These are phyloP conservation scores for Amphiura filiformis DNA, from an alignment of 35 echinoderm and acorn worm species.

Conservation along the genomic window DNA sequence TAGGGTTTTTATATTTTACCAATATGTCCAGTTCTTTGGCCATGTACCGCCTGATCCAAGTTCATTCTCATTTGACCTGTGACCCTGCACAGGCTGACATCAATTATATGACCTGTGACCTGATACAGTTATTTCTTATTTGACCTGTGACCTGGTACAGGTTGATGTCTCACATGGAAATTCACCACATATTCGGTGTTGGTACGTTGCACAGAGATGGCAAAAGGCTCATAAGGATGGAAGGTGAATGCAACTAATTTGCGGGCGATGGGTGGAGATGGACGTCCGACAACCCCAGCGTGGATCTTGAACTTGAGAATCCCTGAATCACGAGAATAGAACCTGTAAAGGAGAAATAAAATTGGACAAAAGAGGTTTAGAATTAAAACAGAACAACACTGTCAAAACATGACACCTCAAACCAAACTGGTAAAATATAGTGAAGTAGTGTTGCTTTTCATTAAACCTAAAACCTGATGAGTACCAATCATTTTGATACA, in stretches of 20 bases:
- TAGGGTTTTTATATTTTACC: too few species aligned
- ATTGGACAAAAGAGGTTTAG: neutral
- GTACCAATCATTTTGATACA: too few species aligned
- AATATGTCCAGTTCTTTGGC: too few species aligned
- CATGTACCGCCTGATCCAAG: too few species aligned
- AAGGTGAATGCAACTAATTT: constrained; percentile 95
- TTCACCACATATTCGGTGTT: constrained; percentile 99
- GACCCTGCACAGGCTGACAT: too few species aligned
- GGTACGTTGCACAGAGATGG: constrained; percentile 94
- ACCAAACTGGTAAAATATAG: too few species aligned
- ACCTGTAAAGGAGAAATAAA: constrained; percentile 53
- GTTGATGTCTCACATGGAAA: constrained; percentile 78
- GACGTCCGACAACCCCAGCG: constrained; percentile 60
- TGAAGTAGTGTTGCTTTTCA: too few species aligned
- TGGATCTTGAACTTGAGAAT: constrained; percentile 95
- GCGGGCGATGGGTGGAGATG: constrained; percentile 68
- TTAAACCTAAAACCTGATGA: too few species aligned
- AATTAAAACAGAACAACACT: neutral
- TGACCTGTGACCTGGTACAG: constrained; percentile 12
- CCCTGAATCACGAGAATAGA: constrained; percentile 92
- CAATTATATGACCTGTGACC: too few species aligned
- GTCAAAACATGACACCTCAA: too few species aligned
- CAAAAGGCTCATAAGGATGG: constrained; percentile 97
- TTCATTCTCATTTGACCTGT: too few species aligned
- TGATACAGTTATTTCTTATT: too few species aligned